phyloP scores from a whole-genome alignment of 2,888 invertebrate genomes.

The Teleogryllus oceanicus region DNA sequence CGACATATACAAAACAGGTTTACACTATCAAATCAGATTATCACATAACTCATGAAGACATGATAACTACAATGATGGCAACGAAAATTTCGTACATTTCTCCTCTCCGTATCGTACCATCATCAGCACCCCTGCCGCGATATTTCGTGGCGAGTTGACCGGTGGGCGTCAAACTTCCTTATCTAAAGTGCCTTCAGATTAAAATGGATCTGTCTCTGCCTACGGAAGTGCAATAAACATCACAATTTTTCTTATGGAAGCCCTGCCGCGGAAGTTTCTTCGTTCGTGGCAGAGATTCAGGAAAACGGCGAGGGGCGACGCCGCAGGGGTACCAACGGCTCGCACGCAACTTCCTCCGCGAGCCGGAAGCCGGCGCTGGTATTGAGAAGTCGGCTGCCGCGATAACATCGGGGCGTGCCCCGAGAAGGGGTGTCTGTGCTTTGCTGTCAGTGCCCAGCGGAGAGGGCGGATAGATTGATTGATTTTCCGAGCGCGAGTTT shows the following conservation, averaged over 20 bases:
- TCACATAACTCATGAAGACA: too few species aligned
- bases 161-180: neutral
- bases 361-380: neutral
- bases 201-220: neutral
- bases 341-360: neutral
- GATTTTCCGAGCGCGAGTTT: too few species aligned
- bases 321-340: neutral
- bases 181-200: neutral
- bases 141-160: too few species aligned
- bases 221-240: neutral
- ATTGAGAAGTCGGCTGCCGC: neutral
- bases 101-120: neutral
- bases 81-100: neutral
- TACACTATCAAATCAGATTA: too few species aligned
- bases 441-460: too few species aligned
- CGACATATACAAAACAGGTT: too few species aligned
- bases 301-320: neutral
- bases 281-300: neutral
- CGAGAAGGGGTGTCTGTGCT: too few species aligned
- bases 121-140: neutral
- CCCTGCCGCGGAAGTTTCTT: slow-evolving; percentile 1
- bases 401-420: neutral
- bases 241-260: neutral
- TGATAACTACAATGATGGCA: too few species aligned
- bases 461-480: too few species aligned